Base-by-base conservation (phyloP, 2,113 vertebrate species). In the Casuarius casuarius region DNA sequence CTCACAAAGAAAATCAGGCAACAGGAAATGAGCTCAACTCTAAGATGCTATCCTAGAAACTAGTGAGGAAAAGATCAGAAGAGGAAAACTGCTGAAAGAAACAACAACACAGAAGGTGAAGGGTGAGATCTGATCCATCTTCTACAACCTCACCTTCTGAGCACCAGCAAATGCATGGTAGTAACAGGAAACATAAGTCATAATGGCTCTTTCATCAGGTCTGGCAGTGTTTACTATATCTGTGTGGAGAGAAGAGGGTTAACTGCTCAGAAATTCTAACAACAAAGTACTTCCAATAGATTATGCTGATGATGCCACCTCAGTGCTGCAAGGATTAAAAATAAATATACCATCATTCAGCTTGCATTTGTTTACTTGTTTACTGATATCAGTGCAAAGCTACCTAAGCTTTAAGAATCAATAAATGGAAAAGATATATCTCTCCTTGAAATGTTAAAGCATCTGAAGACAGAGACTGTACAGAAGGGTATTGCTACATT, bases 171-270 rank as follows among this genome's bases (percentile, higher is more conserved):
- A 98, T 86, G 96, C 97, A 97, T 95, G 94, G 96, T 91, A 98
- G 94, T 96, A 98, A 98, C 97, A 97, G 96, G 97, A 98, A 83
- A 97, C 95, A 97, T 96, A 97, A 92, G 97, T 97, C 97, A 98
- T 97, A 94, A 98, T 61, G 91, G 96, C 44, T 95, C 95, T 98
- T 95, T 98, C 98, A 94, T 97, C 97, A 44, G 98, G 97, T 95
- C 97, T 97, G 97, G 93, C 96, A 93, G 95, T 94, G 70, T 96
- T 93, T 94, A 95, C 96, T 97, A 98, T 58, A 96, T 98, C 97
- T 98, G 93, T 93, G 82, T 96, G 86, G 90, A 95, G 93, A 97
- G 90, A 97, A 97, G 77, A 97, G 68, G 80, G 84, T 95, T 96
- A 95, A 94, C 92, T 84, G 65, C 95, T 92, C 84, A 65, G 80